Evolutionary conservation across 2,888 invertebrate genomes (phyloP).

Genomic region (Vannuccia rotundouncinata): DNA sequence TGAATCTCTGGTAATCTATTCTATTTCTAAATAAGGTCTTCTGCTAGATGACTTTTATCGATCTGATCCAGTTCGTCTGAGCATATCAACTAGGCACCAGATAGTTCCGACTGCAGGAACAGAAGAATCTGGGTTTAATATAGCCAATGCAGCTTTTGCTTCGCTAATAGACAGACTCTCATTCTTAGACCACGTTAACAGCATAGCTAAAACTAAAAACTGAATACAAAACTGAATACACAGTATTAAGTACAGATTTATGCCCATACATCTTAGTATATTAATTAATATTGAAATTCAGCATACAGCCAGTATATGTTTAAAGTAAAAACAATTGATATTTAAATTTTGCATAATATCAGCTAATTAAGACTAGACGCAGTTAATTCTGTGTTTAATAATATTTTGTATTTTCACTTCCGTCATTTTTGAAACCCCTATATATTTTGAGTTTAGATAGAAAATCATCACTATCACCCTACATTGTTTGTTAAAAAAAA

Average conservation of each 20-base stretch:
- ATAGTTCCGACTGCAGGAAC: neutral
- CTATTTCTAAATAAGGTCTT: neutral
- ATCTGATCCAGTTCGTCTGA: neutral
- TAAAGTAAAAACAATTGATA: no score
- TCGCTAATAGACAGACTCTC: neutral
- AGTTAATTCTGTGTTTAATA: no score
- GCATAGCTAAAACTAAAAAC: neutral
- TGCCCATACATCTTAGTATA: neutral
- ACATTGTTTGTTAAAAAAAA: no score
- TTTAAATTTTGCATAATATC: no score
- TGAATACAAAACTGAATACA: neutral
- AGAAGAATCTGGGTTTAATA: neutral
- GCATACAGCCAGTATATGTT: no score
- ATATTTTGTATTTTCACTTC: no score
- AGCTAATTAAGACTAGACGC: no score
- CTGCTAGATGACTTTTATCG: neutral
- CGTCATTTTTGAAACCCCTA: no score
- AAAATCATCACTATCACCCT: no score
- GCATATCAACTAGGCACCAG: neutral
- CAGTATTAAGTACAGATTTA: neutral
- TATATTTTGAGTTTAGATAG: no score
- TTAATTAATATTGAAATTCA: no score
- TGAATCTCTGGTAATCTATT: neutral
- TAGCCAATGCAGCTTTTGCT: neutral
- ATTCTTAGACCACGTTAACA: neutral